Evolutionary conservation across 2,888 invertebrate genomes (phyloP), one percentile per base, ranked within the genome.

Genomic region (Lycocerus yunnanus): DNA sequence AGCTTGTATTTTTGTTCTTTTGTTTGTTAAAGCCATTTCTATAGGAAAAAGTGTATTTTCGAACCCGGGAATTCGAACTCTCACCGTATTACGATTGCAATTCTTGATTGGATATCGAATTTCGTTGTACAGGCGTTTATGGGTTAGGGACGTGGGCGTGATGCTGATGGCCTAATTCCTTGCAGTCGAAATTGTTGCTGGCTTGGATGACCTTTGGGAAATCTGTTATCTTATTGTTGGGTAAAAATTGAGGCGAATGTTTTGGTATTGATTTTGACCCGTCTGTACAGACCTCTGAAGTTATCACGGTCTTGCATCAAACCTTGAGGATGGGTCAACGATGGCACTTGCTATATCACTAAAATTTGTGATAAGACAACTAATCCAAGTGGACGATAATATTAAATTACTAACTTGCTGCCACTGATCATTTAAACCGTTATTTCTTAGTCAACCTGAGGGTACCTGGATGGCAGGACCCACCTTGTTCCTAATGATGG

Each of bases 261-360:
- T 87, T 78, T 87, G 87, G 75, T 87, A 87, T 74, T 87, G 87
- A 3, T 83, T 83, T 2, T 87, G 87, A 15, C 85, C 87, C 0
- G 87, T 87, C 80, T 86, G 87, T 58, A 87, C 85, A 88, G 82
- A 65, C 87, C 86, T 6, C 88, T 81, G 60, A 88, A 80, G 77
- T 87, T 86, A 75, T 83, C 84, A 15, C 86, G 82, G 74, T 86
- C 86, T 21, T 84, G 84, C 80, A 86, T 80, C 80, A 88, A 86
- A 13, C 88, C 88, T 78, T 90, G 91, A 14, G 91, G 91, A 87
- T 92, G 92, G 11, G 91, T 90, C 0, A 90, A 90, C 4, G 90
- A 90, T 5, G 90, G 89, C 15, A 90, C 89, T 87, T 89, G 85
- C 70, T 74, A 78, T 66, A 43, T 63, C 18, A 63, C 61, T n/a